phyloP scores from a whole-genome alignment of 2,797 vertebrate species.

The Gobionotothen gibberifrons region DNA sequence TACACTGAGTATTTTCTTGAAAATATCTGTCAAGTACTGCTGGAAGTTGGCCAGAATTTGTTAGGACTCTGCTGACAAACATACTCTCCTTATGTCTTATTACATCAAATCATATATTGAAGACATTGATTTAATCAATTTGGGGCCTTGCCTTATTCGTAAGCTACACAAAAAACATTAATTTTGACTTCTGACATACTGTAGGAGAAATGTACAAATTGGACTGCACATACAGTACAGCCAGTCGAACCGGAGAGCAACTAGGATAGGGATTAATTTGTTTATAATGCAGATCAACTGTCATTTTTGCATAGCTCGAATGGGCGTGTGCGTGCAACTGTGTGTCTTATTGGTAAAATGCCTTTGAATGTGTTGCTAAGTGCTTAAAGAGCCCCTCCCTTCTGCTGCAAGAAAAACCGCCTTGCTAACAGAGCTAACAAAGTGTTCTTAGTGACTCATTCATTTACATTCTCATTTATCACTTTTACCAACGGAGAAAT shows the following conservation, averaged over 20 bases:
- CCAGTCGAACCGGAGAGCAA: neutral
- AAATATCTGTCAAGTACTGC: neutral
- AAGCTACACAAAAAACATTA: conserved; percentile 1
- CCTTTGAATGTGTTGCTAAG: neutral
- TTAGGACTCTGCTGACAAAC: neutral
- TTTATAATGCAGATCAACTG: conserved; percentile 12
- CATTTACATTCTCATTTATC: conserved; percentile 8
- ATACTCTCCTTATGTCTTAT: neutral
- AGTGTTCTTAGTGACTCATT: conserved; percentile 34
- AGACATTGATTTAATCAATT: neutral
- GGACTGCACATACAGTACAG: neutral
- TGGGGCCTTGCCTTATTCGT: neutral
- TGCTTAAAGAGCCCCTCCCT: conserved; percentile 37
- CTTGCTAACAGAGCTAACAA: conserved; percentile 1
- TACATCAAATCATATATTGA: neutral
- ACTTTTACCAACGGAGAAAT: conserved; percentile 21
- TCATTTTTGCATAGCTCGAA: conserved; percentile 27
- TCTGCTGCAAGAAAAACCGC: neutral
- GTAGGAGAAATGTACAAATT: neutral
- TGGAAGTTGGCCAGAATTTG: neutral
- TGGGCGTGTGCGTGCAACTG: conserved; percentile 22
- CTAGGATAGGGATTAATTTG: neutral
- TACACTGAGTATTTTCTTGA: neutral
- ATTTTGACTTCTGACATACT: neutral
- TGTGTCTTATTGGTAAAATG: neutral